These are phyloP conservation scores for Drosophila santomea DNA, from an alignment of 1,140 invertebrate genomes.

Conservation along the genomic window DNA sequence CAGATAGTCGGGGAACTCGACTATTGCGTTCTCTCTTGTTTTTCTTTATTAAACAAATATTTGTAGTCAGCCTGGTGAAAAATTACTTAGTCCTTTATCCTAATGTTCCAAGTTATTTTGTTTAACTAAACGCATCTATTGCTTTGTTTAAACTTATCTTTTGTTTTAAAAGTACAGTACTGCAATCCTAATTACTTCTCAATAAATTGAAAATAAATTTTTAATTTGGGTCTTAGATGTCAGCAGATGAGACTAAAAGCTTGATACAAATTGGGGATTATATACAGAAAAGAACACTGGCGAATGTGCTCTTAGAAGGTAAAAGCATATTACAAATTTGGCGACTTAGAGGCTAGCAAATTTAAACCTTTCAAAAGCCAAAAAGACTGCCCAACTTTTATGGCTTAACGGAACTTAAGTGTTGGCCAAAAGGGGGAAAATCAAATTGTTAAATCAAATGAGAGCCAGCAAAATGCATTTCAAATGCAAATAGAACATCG, in stretches of 20 bases:
- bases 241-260: too few relatives aligned
- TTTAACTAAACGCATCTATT: neutral
- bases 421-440: constrained; percentile 15
- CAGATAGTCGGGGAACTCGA: too few relatives aligned
- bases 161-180: neutral
- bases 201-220: too few relatives aligned
- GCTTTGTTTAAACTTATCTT: neutral
- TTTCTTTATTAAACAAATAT: neutral
- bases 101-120: neutral
- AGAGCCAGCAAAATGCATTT: constrained; percentile 24
- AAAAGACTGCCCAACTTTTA: constrained; percentile 28
- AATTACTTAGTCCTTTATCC: neutral
- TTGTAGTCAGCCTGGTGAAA: too few relatives aligned
- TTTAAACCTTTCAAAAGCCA: neutral
- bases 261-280: too few relatives aligned
- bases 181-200: neutral
- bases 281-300: too few relatives aligned
- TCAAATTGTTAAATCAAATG: constrained; percentile 11
- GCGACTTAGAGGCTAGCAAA: neutral
- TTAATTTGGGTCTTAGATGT: too few relatives aligned
- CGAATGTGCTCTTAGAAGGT: too few relatives aligned
- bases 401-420: constrained; percentile 32
- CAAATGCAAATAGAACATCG: constrained; percentile 39
- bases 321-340: neutral
- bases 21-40: too few relatives aligned